Evolutionary conservation across 2,113 vertebrate genomes (phyloP).

Genomic region (Neotragus pygmaeus): DNA sequence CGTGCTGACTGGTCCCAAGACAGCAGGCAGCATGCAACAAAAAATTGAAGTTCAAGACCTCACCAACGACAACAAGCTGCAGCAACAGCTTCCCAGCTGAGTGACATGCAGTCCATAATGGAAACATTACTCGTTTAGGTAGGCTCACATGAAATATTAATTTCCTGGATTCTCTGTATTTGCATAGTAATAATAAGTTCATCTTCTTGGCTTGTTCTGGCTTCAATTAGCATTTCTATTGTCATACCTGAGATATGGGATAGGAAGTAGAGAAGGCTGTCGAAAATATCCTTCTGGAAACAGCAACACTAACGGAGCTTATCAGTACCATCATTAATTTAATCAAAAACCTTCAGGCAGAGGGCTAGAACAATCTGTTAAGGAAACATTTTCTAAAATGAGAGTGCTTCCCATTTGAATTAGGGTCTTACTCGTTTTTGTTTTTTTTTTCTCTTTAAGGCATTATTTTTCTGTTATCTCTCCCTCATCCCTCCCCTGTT

Average conservation of each 20-base stretch:
- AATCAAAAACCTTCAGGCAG: constrained; percentile 81
- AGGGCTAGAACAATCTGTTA: constrained; percentile 80
- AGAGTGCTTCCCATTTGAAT: constrained; percentile 86
- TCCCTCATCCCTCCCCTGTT: no score
- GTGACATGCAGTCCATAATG: constrained; percentile 62
- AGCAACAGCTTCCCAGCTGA: constrained; percentile 22
- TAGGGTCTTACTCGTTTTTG: constrained; percentile 40
- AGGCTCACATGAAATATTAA: constrained; percentile 76
- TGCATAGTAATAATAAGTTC: constrained; percentile 81
- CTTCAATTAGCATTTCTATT: constrained; percentile 75
- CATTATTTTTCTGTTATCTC: background rate
- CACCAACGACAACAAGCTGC: constrained; percentile 57
- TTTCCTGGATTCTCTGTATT: constrained; percentile 73
- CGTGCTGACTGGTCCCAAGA: constrained; percentile 28
- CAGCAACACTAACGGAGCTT: constrained; percentile 83
- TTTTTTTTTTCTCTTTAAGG: background rate
- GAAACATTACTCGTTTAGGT: constrained; percentile 68
- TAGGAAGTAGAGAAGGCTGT: constrained; percentile 47
- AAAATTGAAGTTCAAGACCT: constrained; percentile 72
- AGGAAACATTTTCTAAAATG: constrained; percentile 88
- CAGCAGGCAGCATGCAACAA: constrained; percentile 56
- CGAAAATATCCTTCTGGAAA: constrained; percentile 84
- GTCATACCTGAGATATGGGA: constrained; percentile 70
- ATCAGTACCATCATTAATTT: constrained; percentile 89
- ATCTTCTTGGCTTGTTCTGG: constrained; percentile 66